Conservation (phyloP, 2,888 invertebrate genomes). For the Drosophila rubida region DNA sequence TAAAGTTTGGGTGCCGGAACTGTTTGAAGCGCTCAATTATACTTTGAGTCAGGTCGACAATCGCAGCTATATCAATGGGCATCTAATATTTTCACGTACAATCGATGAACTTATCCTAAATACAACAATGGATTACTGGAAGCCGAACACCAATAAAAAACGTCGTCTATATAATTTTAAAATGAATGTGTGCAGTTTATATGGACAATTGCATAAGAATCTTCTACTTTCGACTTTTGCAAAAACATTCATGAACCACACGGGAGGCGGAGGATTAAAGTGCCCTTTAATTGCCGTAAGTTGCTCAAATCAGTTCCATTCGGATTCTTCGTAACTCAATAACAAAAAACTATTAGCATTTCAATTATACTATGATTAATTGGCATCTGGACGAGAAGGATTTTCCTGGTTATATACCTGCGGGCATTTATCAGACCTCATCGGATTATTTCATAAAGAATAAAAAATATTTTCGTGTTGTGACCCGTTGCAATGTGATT, state of each 20-base stretch:
- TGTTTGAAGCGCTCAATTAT: slow-evolving; percentile 16
- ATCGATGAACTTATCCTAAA: slow-evolving; percentile 3
- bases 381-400: slow-evolving; percentile 12
- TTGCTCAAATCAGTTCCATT: not conserved
- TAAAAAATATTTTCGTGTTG: slow-evolving; percentile 1
- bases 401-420: slow-evolving; percentile 7
- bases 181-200: slow-evolving; percentile 9
- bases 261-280: not conserved
- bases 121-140: slow-evolving; percentile 7
- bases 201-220: not conserved
- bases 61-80: slow-evolving; percentile 32
- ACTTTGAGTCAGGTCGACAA: slow-evolving; percentile 11
- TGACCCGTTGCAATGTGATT: not conserved
- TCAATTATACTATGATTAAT: slow-evolving; percentile 4
- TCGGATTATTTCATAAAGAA: slow-evolving; percentile 9
- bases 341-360: slow-evolving; percentile 4
- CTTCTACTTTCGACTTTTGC: not conserved
- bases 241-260: slow-evolving; percentile 4
- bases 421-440: not conserved
- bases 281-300: slow-evolving; percentile 15
- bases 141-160: not conserved
- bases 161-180: slow-evolving; percentile 8
- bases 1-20: slow-evolving; percentile 1
- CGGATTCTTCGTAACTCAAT: too few relatives aligned
- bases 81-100: slow-evolving; percentile 8